phyloP scores from a whole-genome alignment of 2,113 vertebrate species.

The Hypomesus transpacificus region DNA sequence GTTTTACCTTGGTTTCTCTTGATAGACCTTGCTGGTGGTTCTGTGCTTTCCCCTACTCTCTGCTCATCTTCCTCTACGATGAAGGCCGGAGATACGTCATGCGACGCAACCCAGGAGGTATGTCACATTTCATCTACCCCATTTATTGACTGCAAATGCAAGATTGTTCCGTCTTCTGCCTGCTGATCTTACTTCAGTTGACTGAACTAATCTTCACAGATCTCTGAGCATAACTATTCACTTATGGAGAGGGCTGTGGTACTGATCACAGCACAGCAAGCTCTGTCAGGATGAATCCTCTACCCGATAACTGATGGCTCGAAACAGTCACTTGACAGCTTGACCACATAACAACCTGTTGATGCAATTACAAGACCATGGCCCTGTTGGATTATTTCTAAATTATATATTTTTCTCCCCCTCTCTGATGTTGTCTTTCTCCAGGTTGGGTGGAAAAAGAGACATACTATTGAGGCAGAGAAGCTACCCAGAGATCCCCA shows the following conservation, averaged over 20 bases:
- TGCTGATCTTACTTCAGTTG: too few relatives aligned
- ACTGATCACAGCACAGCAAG: too few relatives aligned
- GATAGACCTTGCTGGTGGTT: slow-evolving; percentile 77
- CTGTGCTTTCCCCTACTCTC: slow-evolving; percentile 75
- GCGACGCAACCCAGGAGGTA: slow-evolving; percentile 75
- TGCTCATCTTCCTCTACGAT: slow-evolving; percentile 78
- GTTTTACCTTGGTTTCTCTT: not conserved
- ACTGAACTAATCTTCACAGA: too few relatives aligned
- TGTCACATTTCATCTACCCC: slow-evolving; percentile 15
- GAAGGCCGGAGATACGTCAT: slow-evolving; percentile 76
- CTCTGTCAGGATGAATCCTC: too few relatives aligned
- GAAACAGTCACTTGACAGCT: too few relatives aligned
- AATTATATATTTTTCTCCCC: slow-evolving; percentile 28
- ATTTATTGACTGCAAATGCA: too few relatives aligned
- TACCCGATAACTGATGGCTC: too few relatives aligned
- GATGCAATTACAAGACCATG: too few relatives aligned
- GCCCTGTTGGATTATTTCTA: not conserved
- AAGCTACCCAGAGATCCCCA: not conserved
- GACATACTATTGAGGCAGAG: slow-evolving; percentile 79
- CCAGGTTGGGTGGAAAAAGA: slow-evolving; percentile 82
- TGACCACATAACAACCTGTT: too few relatives aligned
- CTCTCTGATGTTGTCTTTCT: slow-evolving; percentile 45
- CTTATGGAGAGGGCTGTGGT: too few relatives aligned
- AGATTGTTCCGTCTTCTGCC: too few relatives aligned
- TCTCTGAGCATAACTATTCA: too few relatives aligned